Base-by-base conservation (phyloP, 2,113 vertebrate genomes). In the Spea bombifrons region DNA sequence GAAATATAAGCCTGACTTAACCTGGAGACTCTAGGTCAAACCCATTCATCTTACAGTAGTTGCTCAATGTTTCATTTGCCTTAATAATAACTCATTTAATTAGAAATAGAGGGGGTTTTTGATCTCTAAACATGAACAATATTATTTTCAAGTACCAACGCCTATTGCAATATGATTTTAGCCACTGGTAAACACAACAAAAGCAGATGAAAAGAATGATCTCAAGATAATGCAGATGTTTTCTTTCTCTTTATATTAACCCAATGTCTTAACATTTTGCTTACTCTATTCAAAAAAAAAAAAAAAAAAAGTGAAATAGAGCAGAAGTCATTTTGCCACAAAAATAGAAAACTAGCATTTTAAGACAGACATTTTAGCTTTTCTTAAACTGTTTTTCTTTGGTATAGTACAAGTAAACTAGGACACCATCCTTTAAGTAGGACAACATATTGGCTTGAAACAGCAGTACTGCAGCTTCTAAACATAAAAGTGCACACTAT, bases 351-450 rank as follows among this genome's bases (percentile, higher is more conserved):
- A 52, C n/a, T 53, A 52, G 68, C n/a, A 9, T 7, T 71, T 53
- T 49, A 46, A 53, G 68, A 71, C 10, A 5, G 48, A 52, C 16
- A 5, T 30, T 53, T 53, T 53, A 49, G 4, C 16, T 50, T 52
- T 71, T 69, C 47, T 71, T 71, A 10, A n/a, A 9, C 43, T 15
- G 30, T 30, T 30, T 30, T 30, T 30, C 30, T 63, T 52, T 52
- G 48, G 3, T 52, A 52, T 30, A 71, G 15, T 50, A 50, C 68
- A 17, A 16, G 48, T 16, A 71, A 71, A 52, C 68, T 71, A 16
- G 68, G 68, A 71, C 68, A 71, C 66, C 13, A 69, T 16, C 66
- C 47, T 47, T 17, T 71, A 69, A 49, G 46, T 69, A 71, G 49
- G 68, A 4, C 68, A 71, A 30, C 48, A 16, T 30, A 52, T 47